Percentiles rank a stretch among this genome's conserved stretches.
Evolutionary conservation across 2,113 vertebrate genomes (phyloP).

Genomic region (Cyphomyrus plagiostoma): DNA sequence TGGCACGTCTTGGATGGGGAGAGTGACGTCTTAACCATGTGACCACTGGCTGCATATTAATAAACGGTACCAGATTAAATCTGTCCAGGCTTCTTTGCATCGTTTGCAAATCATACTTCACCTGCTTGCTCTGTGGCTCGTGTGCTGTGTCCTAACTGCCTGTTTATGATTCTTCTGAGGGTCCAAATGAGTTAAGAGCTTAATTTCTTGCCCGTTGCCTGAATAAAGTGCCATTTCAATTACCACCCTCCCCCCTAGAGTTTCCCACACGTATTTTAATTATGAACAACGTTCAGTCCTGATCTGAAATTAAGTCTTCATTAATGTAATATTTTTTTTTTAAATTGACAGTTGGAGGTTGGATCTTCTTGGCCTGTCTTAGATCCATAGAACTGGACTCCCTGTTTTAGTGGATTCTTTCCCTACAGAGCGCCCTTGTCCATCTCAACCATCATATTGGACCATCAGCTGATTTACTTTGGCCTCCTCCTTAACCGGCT

Average conservation of each 20-base stretch:
- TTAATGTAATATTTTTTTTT: neutral
- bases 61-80: neutral
- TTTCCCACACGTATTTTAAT: neutral
- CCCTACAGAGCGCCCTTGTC: neutral
- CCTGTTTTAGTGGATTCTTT: neutral
- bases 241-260: neutral
- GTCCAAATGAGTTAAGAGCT: neutral
- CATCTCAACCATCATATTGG: neutral
- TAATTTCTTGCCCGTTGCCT: neutral
- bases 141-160: neutral
- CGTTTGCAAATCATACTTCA: neutral
- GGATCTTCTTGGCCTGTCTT: neutral
- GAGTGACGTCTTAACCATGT: neutral
- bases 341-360: neutral
- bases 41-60: neutral
- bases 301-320: neutral
- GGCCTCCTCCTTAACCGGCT: neutral
- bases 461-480: neutral
- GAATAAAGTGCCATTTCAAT: neutral
- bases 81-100: neutral
- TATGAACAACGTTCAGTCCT: neutral
- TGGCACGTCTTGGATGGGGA: neutral
- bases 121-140: neutral
- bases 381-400: neutral
- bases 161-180: neutral